A percentile compares a stretch with the other conserved stretches of the same genome.
phyloP scores from a whole-genome alignment of 2,797 vertebrate genomes.

The Mormyrus hasselquistii region DNA sequence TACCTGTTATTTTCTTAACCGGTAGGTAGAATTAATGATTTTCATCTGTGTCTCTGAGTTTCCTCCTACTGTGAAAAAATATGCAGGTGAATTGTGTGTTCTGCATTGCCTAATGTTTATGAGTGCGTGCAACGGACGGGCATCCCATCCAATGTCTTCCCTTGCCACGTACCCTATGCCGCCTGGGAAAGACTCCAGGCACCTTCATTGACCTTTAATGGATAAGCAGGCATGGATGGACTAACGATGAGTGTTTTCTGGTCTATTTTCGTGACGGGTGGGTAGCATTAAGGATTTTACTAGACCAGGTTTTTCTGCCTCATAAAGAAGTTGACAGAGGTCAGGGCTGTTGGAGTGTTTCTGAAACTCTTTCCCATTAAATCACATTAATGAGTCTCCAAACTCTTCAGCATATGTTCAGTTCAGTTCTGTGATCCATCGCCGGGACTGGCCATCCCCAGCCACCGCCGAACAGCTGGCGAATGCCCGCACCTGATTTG shows the following conservation, averaged over 20 bases:
- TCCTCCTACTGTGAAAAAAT: neutral
- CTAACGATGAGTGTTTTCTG: neutral
- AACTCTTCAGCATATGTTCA: neutral
- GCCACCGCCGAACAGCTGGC: neutral
- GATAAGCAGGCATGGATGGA: neutral
- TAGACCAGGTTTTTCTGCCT: neutral
- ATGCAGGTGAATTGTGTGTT: neutral
- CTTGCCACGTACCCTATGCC: neutral
- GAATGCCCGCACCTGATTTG: neutral
- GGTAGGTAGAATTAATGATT: neutral
- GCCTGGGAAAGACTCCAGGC: neutral
- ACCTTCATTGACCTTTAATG: neutral
- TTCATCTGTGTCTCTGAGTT: neutral
- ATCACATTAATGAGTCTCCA: slow-evolving; percentile 1
- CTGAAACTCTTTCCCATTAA: neutral
- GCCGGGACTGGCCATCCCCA: neutral
- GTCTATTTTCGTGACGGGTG: neutral
- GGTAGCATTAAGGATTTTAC: neutral
- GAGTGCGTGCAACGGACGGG: neutral
- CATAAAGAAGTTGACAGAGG: neutral
- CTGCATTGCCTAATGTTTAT: neutral
- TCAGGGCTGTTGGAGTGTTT: neutral
- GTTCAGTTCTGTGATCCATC: neutral
- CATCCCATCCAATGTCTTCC: neutral
- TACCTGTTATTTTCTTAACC: neutral